Base-by-base conservation (phyloP, 2,797 vertebrate genomes). In the Poeciliopsis paucimaculata region DNA sequence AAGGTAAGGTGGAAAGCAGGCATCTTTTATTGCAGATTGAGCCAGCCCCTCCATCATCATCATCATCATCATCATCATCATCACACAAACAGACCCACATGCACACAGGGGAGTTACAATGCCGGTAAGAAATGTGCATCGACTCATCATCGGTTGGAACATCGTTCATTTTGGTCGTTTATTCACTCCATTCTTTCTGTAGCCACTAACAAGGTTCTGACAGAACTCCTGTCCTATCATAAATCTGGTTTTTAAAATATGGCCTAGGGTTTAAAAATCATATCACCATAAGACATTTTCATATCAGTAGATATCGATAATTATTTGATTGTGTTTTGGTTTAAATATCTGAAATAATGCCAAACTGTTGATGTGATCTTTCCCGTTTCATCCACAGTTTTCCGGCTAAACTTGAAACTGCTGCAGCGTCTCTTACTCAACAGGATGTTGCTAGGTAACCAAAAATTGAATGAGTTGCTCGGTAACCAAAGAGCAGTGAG, bases 1-100 rank as follows among this genome's bases (percentile, higher is more conserved):
- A 7, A 89, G 82, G 90, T 76, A 88, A 92, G 85, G 89, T 93
- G 92, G 90, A 89, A 82, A 79, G 88, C 81, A 89, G 74, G 91
- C 83, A 86, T 87, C 81, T 90, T 91, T 88, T 90, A 92, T 91
- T 92, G 94, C 92, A 91, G 92, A 91, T 73, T 93, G 94, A 95
- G 93, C 90, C 93, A 95, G 89, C 91, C 87, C 89, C 82, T 93
- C 77, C 49, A n/a, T 9, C 68, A 76, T 16, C 46, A 18, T 46
- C 45, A 45, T 26, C 49, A n/a, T 9, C 68, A 76, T 16, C 46
- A 18, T 46, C 45, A 45, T 26, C n/a, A 34, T 13, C 80, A 79
- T 12, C 82, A 76, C 77, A 83, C 80, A 72, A 68, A 81, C 87
- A 82, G 79, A 73, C 82, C 18, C 82, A 76, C 78, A 83, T 77